Conservation (phyloP, 2,113 vertebrate genomes). For the Anarrhichthys ocellatus region DNA sequence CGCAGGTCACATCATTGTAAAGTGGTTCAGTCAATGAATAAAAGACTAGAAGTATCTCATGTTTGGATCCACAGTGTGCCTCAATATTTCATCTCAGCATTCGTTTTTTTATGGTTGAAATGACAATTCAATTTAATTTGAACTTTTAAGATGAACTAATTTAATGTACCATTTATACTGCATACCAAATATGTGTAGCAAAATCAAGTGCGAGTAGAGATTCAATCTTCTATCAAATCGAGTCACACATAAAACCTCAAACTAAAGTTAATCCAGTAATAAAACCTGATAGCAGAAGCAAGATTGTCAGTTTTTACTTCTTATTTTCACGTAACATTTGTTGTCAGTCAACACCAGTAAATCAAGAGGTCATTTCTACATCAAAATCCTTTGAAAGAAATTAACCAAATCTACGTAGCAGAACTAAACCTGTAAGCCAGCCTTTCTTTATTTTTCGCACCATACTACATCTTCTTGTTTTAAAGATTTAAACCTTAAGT, state of each 20-base stretch:
- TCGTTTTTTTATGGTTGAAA: background rate
- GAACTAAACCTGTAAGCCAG: background rate
- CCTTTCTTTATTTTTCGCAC: background rate
- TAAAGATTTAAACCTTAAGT: too few species aligned
- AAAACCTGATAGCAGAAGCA: background rate
- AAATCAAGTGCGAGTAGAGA: background rate
- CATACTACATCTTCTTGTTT: background rate
- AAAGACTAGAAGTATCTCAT: background rate
- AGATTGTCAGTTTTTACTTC: background rate
- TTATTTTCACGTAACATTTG: background rate
- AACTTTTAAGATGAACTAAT: background rate
- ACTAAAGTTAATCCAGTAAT: background rate
- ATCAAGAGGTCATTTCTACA: background rate
- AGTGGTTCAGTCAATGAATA: slow-evolving; percentile 1
- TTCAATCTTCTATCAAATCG: background rate
- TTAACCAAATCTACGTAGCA: background rate
- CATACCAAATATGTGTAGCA: background rate
- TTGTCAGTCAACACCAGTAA: background rate
- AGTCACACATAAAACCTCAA: background rate
- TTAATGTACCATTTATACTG: too few species aligned
- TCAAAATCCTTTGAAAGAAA: background rate
- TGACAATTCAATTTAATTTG: background rate
- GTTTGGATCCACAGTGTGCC: background rate
- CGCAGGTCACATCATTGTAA: background rate
- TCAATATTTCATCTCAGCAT: background rate